These are phyloP conservation scores for Tenodera sinensis DNA, from an alignment of 2,888 invertebrate genomes.

Conservation along the genomic window DNA sequence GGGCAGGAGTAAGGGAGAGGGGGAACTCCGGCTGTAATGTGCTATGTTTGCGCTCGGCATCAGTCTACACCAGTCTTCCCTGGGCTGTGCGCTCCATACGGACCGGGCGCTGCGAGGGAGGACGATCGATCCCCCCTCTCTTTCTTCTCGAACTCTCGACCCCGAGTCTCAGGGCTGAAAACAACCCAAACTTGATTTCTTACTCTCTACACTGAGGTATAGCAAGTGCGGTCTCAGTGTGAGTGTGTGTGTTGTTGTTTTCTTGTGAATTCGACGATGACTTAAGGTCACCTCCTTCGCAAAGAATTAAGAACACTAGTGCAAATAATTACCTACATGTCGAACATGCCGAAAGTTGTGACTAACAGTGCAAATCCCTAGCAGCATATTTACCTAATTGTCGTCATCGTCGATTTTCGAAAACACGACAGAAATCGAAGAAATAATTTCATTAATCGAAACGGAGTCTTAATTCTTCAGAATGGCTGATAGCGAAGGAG, in stretches of 20 bases:
- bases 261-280: background rate
- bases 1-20: too few species aligned
- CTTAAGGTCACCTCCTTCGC: background rate
- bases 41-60: background rate
- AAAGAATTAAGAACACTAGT: background rate
- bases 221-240: background rate
- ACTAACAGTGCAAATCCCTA: slow-evolving; percentile 2
- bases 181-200: background rate
- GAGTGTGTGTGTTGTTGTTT: background rate
- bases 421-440: background rate
- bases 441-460: background rate
- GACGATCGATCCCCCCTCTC: background rate
- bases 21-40: background rate
- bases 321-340: background rate
- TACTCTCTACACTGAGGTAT: background rate
- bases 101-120: background rate
- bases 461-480: background rate
- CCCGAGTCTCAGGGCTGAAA: background rate
- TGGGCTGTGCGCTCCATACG: background rate
- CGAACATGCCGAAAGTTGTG: background rate
- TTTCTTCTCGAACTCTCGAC: slow-evolving; percentile 9
- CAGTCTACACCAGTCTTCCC: background rate
- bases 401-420: background rate
- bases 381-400: background rate
- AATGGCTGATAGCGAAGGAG: slow-evolving; percentile 93